These are phyloP conservation scores for Mycetomoellerius zeteki DNA, from an alignment of 1,140 invertebrate species.

Conservation along the genomic window DNA sequence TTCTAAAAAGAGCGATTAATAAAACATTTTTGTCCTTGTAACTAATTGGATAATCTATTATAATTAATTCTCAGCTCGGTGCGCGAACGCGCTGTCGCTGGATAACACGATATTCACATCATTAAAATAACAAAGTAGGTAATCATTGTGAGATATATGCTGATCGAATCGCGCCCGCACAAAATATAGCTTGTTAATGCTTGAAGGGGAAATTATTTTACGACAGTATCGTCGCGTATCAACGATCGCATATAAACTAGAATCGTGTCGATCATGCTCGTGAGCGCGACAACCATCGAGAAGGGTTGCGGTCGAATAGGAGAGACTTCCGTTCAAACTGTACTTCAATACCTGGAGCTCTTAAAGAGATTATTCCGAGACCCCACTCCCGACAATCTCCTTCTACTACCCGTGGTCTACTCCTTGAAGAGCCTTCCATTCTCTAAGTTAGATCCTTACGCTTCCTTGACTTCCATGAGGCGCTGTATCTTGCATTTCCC, in stretches of 20 bases:
- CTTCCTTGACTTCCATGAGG: constrained; percentile 73
- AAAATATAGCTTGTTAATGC: constrained; percentile 6
- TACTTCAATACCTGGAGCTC: constrained; percentile 64
- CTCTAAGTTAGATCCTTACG: constrained; percentile 67
- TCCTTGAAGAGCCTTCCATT: constrained; percentile 71
- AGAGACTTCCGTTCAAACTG: constrained; percentile 66
- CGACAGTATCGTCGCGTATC: constrained; percentile 20
- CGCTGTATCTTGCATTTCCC: constrained; percentile 70
- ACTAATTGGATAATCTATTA: constrained; percentile 60
- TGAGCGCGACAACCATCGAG: constrained; percentile 57
- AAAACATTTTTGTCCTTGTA: constrained; percentile 22
- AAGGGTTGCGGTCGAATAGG: constrained; percentile 44
- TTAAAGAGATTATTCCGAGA: constrained; percentile 77
- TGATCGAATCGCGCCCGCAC: constrained; percentile 13
- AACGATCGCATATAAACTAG: not conserved
- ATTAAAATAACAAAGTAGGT: constrained; percentile 31
- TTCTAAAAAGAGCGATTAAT: constrained; percentile 40
- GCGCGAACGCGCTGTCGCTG: not conserved
- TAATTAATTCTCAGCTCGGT: constrained; percentile 32
- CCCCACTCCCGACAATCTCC: constrained; percentile 55
- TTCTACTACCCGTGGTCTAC: constrained; percentile 63
- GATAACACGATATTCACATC: constrained; percentile 16
- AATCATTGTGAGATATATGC: constrained; percentile 9
- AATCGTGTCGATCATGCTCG: constrained; percentile 35
- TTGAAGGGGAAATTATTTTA: constrained; percentile 5